Evolutionary conservation across 2,113 vertebrate genomes (phyloP).

Genomic region (Forbesichthys papilliferus): DNA sequence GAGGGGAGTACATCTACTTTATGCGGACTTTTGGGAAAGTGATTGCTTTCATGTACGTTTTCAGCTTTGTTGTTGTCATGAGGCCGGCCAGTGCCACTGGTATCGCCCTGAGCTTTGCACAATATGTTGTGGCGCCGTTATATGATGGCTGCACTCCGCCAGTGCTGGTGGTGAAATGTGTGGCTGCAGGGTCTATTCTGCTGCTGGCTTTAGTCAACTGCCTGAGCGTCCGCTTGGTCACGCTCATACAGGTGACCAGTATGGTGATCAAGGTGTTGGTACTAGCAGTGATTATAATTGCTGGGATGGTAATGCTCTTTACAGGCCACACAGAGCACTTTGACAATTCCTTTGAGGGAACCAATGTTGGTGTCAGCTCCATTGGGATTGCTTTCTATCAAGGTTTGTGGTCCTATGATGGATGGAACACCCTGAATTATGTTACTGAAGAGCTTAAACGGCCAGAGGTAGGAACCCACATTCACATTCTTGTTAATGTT

Average conservation of each 20-base stretch:
- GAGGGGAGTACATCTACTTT: conserved; percentile 85
- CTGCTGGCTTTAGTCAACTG: conserved; percentile 76
- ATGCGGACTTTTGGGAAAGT: conserved; percentile 77
- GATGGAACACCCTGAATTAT: conserved; percentile 85
- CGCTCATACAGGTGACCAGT: conserved; percentile 74
- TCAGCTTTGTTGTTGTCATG: conserved; percentile 76
- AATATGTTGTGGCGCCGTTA: conserved; percentile 78
- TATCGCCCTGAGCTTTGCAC: conserved; percentile 78
- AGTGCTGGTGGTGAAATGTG: conserved; percentile 63
- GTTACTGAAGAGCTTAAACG: conserved; percentile 83
- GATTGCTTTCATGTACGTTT: conserved; percentile 80
- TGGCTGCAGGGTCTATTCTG: conserved; percentile 77
- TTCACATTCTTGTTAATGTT: neutral
- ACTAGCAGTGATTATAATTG: conserved; percentile 72
- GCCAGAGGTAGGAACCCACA: conserved; percentile 72
- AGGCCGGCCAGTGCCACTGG: conserved; percentile 78
- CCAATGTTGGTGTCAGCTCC: conserved; percentile 45
- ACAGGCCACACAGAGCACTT: conserved; percentile 72
- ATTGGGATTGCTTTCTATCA: conserved; percentile 84
- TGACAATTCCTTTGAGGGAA: conserved; percentile 77
- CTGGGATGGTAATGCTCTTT: conserved; percentile 72
- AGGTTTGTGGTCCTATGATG: conserved; percentile 84
- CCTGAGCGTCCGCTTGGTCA: conserved; percentile 76
- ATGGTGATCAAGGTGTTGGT: conserved; percentile 75
- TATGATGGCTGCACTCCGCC: conserved; percentile 74